These are phyloP conservation scores for Neocrepidodera transversa DNA, from an alignment of 2,888 invertebrate genomes.

Conservation along the genomic window DNA sequence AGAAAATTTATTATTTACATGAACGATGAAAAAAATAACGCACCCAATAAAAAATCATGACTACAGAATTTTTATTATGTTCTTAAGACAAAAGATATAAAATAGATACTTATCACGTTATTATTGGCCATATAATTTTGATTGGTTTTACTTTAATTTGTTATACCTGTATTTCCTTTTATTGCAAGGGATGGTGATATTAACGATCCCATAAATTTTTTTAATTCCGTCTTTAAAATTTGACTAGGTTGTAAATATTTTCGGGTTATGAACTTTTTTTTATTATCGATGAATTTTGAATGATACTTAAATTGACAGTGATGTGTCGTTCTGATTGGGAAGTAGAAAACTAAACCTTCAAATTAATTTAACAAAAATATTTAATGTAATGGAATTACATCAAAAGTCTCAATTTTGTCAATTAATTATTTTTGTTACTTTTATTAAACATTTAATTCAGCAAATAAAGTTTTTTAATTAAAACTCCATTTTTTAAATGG, in stretches of 20 bases:
- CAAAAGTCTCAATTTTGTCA: too few species aligned
- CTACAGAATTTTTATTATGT: slow-evolving; percentile 41
- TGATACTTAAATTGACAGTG: too few species aligned
- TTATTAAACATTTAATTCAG: too few species aligned
- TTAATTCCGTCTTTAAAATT: slow-evolving; percentile 38
- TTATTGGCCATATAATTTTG: slow-evolving; percentile 44
- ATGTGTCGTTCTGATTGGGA: too few species aligned
- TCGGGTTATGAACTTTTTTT: neutral
- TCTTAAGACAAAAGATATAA: slow-evolving; percentile 42
- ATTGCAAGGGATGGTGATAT: slow-evolving; percentile 38
- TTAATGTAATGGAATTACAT: too few species aligned
- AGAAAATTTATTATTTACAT: too few species aligned
- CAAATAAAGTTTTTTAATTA: too few species aligned
- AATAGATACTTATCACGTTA: slow-evolving; percentile 44
- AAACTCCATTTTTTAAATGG: too few species aligned
- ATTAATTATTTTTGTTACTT: too few species aligned
- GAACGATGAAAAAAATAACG: neutral
- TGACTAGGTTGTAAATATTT: slow-evolving; percentile 35
- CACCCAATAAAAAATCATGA: slow-evolving; percentile 42
- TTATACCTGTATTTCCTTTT: slow-evolving; percentile 38
- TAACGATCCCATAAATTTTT: slow-evolving; percentile 37
- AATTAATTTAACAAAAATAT: too few species aligned
- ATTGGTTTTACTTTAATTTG: slow-evolving; percentile 33
- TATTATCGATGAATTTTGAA: slow-evolving; percentile 12
- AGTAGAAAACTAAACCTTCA: too few species aligned